Evolutionary conservation across 2,888 invertebrate genomes (phyloP), one percentile per base, ranked within the genome.

Genomic region (Blastobasis adustella): DNA sequence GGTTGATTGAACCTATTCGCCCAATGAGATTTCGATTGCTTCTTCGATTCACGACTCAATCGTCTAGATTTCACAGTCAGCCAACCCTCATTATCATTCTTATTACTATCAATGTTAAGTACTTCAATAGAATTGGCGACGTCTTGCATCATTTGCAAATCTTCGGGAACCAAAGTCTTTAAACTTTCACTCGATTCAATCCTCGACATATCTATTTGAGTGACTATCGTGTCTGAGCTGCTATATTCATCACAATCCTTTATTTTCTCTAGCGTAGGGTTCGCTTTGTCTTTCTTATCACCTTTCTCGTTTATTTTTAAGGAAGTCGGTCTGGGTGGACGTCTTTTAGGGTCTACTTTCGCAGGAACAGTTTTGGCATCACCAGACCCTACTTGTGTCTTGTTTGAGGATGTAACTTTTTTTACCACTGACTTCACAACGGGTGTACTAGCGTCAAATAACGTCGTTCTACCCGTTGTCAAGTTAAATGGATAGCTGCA

Each of bases 51-150:
- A 9, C 87, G 82, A 60, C 89, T 90, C 45, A 91, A 77, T 37
- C 95, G 89, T 43, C 93, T 90, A 47, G 94, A 93, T 65, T 95
- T 93, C 0, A 98, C 98, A 0, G 95, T 97, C 58, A 96, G 91
- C 98, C 97, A 98, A 0, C 97, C 98, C 61, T 95, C 95, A 44
- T 90, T 80, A 55, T 88, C 82, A 49, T 66, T 79, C 54, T 79
- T 82, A 54, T 63, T 68, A 49, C 69, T 70, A 56, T 85, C 81
- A 39, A 88, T 67, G 55, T 89, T 89, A 8, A 89, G 73, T 49
- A 89, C 88, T 69, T 91, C 91, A 44, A 88, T 71, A 1, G 89
- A 85, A 61, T 81, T 83, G 0, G 79, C 76, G 8, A 79, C 68
- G 23, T 84, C 82, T 37, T 66, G 75, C 56, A 57, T 58, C 50